Percentiles rank a stretch among this genome's conserved stretches.
These are phyloP conservation scores for Semibalanus balanoides DNA, from an alignment of 1,140 invertebrate genomes.

Conservation along the genomic window DNA sequence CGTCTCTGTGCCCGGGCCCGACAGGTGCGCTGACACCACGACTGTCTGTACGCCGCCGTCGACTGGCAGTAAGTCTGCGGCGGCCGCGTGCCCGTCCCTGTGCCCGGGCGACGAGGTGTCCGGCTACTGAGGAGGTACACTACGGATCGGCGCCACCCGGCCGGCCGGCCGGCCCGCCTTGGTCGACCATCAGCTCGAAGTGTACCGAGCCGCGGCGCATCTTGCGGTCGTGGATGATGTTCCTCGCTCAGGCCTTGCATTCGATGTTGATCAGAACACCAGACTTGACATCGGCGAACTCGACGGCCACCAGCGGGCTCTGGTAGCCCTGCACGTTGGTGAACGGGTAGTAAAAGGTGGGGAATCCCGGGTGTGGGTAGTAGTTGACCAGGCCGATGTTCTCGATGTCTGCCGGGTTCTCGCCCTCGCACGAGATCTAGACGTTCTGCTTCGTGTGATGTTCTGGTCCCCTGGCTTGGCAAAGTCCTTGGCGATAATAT, in stretches of 20 bases:
- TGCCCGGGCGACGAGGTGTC: too few species aligned
- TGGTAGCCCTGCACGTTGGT: slow-evolving; percentile 58
- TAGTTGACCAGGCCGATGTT: slow-evolving; percentile 67
- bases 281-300: slow-evolving; percentile 55
- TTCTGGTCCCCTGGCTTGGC: slow-evolving; percentile 32
- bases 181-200: slow-evolving; percentile 90
- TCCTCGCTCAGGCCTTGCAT: slow-evolving; percentile 90
- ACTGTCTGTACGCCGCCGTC: too few species aligned
- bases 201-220: slow-evolving; percentile 83
- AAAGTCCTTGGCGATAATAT: slow-evolving; percentile 41
- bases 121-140: neutral
- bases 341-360: slow-evolving; percentile 69
- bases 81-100: too few species aligned
- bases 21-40: too few species aligned
- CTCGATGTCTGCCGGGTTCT: slow-evolving; percentile 76
- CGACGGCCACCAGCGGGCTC: slow-evolving; percentile 72
- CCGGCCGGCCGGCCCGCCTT: slow-evolving; percentile 30
- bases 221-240: slow-evolving; percentile 72
- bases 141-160: too few species aligned
- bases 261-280: slow-evolving; percentile 87
- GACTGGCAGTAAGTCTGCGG: too few species aligned
- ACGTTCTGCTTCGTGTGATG: too few species aligned
- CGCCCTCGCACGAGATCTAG: too few species aligned
- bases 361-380: slow-evolving; percentile 54
- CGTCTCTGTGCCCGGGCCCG: too few species aligned